Percentiles rank a stretch among this genome's conserved stretches.
These are phyloP conservation scores for Homalodisca vitripennis DNA, from an alignment of 1,140 invertebrate genomes.

Conservation along the genomic window DNA sequence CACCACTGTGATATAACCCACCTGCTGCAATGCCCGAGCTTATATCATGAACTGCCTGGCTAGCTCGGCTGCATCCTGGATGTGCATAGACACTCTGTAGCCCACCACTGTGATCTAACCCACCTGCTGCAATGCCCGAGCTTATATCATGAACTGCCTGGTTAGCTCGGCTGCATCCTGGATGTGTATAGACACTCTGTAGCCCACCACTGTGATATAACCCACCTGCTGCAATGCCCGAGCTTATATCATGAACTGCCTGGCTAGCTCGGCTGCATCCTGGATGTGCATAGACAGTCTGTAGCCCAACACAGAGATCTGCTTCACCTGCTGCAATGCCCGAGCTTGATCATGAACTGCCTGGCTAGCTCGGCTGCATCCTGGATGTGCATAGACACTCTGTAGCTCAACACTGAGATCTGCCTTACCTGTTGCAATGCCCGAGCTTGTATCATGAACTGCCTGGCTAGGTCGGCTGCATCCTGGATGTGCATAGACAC, in stretches of 20 bases:
- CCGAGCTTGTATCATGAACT: too few species aligned
- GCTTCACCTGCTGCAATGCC: conserved; percentile 84
- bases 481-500: too few species aligned
- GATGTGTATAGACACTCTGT: conserved; percentile 71
- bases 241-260: conserved; percentile 78
- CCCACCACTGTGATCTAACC: conserved; percentile 47
- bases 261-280: conserved; percentile 56
- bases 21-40: conserved; percentile 79
- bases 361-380: conserved; percentile 59
- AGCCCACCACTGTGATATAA: conserved; percentile 76
- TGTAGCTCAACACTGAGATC: conserved; percentile 75
- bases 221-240: conserved; percentile 78
- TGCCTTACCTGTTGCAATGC: conserved; percentile 84
- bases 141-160: conserved; percentile 75
- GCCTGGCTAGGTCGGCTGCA: too few species aligned
- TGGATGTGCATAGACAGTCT: conserved; percentile 71
- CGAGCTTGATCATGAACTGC: conserved; percentile 79
- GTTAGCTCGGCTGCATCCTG: conserved; percentile 57
- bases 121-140: conserved; percentile 83
- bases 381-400: conserved; percentile 70
- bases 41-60: conserved; percentile 71
- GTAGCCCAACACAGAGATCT: too few species aligned
- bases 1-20: conserved; percentile 74
- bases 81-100: conserved; percentile 55
- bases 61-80: conserved; percentile 61